phyloP scores from a whole-genome alignment of 2,888 invertebrate species.

The Clitarchus hookeri region DNA sequence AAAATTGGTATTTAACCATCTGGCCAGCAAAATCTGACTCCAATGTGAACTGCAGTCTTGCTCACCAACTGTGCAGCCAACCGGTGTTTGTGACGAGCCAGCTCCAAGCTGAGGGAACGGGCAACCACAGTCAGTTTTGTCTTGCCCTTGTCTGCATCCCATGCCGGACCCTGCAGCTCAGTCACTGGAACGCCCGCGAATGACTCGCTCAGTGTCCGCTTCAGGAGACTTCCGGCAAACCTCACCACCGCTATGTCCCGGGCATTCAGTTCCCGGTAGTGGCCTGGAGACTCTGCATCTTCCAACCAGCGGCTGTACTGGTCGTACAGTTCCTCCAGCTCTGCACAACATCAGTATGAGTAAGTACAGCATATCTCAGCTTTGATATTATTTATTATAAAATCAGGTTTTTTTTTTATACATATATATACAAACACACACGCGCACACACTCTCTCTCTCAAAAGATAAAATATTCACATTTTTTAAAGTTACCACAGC shows the following conservation, averaged over 20 bases:
- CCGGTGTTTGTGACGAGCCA: constrained; percentile 71
- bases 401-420: too few relatives aligned
- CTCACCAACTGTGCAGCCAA: constrained; percentile 73
- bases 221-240: constrained; percentile 74
- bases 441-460: too few relatives aligned
- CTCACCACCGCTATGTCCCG: constrained; percentile 74
- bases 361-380: background rate
- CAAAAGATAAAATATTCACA: too few relatives aligned
- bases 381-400: too few relatives aligned
- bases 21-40: too few relatives aligned
- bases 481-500: too few relatives aligned
- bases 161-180: constrained; percentile 50
- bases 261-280: constrained; percentile 64
- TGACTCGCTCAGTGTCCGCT: constrained; percentile 77
- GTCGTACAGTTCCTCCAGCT: constrained; percentile 78
- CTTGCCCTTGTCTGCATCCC: constrained; percentile 55
- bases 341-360: constrained; percentile 55
- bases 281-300: constrained; percentile 68
- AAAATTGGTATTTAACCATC: too few relatives aligned
- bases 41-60: constrained; percentile 28
- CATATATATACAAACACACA: too few relatives aligned
- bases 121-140: constrained; percentile 67
- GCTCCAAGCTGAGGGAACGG: constrained; percentile 71
- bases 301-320: constrained; percentile 75
- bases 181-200: constrained; percentile 64